A percentile compares a stretch with the other conserved stretches of the same genome.
Evolutionary conservation across 1,140 invertebrate species (phyloP).

Genomic region (Diorhabda sublineata): DNA sequence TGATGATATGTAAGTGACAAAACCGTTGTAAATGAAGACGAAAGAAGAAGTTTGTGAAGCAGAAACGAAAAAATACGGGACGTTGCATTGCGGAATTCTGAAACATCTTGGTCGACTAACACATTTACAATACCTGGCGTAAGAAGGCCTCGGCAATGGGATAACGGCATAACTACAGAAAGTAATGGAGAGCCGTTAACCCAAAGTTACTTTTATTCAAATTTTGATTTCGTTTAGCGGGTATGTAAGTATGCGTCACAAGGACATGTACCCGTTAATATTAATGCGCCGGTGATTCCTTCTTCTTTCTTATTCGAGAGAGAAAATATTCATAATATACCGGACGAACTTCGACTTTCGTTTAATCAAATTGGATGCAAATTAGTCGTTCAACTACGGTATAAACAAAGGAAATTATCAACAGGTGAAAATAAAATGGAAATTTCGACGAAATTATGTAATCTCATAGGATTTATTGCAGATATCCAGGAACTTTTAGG

Average conservation of each 20-base stretch:
- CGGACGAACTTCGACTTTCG: not conserved
- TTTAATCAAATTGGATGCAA: not conserved
- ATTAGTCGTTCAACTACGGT: not conserved
- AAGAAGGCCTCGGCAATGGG: slow-evolving; percentile 4
- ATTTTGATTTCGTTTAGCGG: slow-evolving; percentile 21
- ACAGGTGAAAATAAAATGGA: too few species aligned
- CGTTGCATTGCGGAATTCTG: not conserved
- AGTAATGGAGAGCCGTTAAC: slow-evolving; percentile 17
- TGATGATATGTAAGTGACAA: not conserved
- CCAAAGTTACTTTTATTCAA: slow-evolving; percentile 18
- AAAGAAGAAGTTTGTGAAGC: not conserved
- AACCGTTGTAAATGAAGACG: not conserved
- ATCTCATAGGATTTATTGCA: too few species aligned
- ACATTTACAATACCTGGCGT: slow-evolving; percentile 7
- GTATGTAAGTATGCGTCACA: slow-evolving; percentile 10
- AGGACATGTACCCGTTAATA: slow-evolving; percentile 15
- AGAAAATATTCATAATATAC: not conserved
- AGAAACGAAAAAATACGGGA: not conserved
- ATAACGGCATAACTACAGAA: slow-evolving; percentile 16
- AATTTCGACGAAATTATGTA: too few species aligned
- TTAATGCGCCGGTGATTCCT: slow-evolving; percentile 3
- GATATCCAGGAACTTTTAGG: too few species aligned
- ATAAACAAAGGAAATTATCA: too few species aligned
- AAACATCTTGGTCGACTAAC: slow-evolving; percentile 16
- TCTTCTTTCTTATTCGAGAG: not conserved